A percentile compares a stretch with the other conserved stretches of the same genome.
phyloP scores from a whole-genome alignment of 1,140 invertebrate species.

The Dermatophagoides farinae region DNA sequence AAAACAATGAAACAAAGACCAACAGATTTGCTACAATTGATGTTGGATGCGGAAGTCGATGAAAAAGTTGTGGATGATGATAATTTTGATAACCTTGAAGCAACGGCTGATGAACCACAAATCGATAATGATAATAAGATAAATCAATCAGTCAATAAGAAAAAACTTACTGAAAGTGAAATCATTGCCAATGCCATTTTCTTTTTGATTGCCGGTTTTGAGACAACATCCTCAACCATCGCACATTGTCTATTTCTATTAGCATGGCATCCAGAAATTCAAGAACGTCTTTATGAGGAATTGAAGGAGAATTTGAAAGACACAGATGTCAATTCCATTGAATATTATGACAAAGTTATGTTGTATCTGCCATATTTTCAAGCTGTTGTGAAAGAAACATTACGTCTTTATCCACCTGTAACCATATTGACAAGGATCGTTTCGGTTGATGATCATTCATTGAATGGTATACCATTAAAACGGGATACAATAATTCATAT shows the following conservation, averaged over 20 bases:
- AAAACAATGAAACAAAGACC: not conserved
- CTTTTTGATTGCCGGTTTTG: constrained; percentile 28
- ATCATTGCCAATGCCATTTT: not conserved
- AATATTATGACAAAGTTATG: not conserved
- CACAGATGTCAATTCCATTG: too few relatives aligned
- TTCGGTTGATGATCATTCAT: not conserved
- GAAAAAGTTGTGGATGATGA: not conserved
- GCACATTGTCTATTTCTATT: constrained; percentile 28
- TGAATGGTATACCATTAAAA: not conserved
- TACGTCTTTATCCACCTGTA: constrained; percentile 24
- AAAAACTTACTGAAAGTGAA: not conserved
- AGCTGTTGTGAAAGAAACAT: constrained; percentile 25
- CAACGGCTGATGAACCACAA: not conserved
- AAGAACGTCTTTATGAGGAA: constrained; percentile 26
- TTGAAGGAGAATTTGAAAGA: constrained; percentile 16
- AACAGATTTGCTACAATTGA: not conserved
- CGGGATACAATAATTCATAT: constrained; percentile 30
- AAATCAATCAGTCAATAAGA: not conserved
- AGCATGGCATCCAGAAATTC: not conserved
- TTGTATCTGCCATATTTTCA: constrained; percentile 21
- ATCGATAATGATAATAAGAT: not conserved
- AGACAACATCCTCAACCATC: constrained; percentile 30
- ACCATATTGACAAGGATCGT: not conserved
- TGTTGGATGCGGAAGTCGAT: not conserved
- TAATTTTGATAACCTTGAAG: not conserved